phyloP scores from a whole-genome alignment of 2,888 invertebrate genomes.

The Nemurella pictetii region DNA sequence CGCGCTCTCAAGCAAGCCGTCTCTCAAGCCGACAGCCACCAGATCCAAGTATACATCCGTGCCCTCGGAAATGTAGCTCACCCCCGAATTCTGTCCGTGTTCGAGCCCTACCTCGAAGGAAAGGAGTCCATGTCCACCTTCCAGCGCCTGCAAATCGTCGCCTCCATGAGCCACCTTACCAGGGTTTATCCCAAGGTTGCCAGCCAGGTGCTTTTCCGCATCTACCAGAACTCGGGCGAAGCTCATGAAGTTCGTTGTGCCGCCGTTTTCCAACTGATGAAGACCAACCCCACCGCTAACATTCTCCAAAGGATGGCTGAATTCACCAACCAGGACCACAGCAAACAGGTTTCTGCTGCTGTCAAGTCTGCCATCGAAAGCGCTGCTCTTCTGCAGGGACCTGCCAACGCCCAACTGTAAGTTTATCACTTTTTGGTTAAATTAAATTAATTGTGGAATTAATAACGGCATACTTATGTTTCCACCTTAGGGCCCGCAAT shows the following conservation, averaged over 20 bases:
- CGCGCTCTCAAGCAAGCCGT: slow-evolving; percentile 60
- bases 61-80: slow-evolving; percentile 70
- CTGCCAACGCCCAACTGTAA: slow-evolving; percentile 58
- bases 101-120: slow-evolving; percentile 70
- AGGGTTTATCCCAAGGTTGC: slow-evolving; percentile 57
- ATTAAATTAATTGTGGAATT: neutral
- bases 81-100: slow-evolving; percentile 61
- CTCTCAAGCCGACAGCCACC: slow-evolving; percentile 57
- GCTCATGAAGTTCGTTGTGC: slow-evolving; percentile 66
- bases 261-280: slow-evolving; percentile 64
- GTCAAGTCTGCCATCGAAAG: slow-evolving; percentile 64
- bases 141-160: slow-evolving; percentile 66
- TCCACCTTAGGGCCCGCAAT: slow-evolving; percentile 52
- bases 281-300: slow-evolving; percentile 60
- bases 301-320: slow-evolving; percentile 73
- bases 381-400: slow-evolving; percentile 56
- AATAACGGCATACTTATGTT: neutral
- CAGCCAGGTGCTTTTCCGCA: slow-evolving; percentile 64
- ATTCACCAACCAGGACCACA: slow-evolving; percentile 66
- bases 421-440: slow-evolving; percentile 44
- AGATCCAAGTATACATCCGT: slow-evolving; percentile 63
- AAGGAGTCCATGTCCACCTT: slow-evolving; percentile 59
- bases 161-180: slow-evolving; percentile 59
- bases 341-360: slow-evolving; percentile 66
- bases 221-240: slow-evolving; percentile 68